These are phyloP conservation scores for Athene noctua DNA, from an alignment of 2,113 vertebrate species.

Conservation along the genomic window DNA sequence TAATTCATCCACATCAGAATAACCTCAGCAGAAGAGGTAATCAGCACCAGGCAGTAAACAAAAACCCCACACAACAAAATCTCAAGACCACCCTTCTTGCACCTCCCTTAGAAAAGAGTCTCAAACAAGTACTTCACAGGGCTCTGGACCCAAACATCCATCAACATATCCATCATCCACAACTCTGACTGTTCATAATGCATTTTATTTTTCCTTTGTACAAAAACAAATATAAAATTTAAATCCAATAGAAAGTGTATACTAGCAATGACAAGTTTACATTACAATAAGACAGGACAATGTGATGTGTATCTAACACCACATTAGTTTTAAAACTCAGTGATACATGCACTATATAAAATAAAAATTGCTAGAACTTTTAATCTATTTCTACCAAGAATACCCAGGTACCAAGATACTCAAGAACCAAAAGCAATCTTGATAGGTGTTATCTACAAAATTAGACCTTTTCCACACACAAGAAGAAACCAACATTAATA, in stretches of 20 bases:
- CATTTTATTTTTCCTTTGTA: conserved; percentile 80
- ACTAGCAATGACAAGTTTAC: conserved; percentile 74
- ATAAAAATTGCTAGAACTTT: conserved; percentile 66
- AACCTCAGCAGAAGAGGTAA: not conserved
- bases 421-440: conserved; percentile 49
- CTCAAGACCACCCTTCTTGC: not conserved
- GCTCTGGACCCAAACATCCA: not conserved
- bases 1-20: not conserved
- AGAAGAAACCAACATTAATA: conserved; percentile 66
- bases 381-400: conserved; percentile 67
- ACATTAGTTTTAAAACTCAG: conserved; percentile 71
- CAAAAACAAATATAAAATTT: conserved; percentile 84
- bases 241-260: conserved; percentile 75
- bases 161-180: not conserved
- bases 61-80: not conserved
- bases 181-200: conserved; percentile 66
- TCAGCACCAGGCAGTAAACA: not conserved
- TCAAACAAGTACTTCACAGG: not conserved
- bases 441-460: conserved; percentile 63
- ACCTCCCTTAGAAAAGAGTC: not conserved
- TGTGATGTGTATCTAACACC: conserved; percentile 68
- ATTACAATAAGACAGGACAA: conserved; percentile 64
- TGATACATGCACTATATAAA: conserved; percentile 80
- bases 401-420: conserved; percentile 60
- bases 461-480: conserved; percentile 54